phyloP scores from a whole-genome alignment of 2,113 vertebrate species.

The Meles meles region DNA sequence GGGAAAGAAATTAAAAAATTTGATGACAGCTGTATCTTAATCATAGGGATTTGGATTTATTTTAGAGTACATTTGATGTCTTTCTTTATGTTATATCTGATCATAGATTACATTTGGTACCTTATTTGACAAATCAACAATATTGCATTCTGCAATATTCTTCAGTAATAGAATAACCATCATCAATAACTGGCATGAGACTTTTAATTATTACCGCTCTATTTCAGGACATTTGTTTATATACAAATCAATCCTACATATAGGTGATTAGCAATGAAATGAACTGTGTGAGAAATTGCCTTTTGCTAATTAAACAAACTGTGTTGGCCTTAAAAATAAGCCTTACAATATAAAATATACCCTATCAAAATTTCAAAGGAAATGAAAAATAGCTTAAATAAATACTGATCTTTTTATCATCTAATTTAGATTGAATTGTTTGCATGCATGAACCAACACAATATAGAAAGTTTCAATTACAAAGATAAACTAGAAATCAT shows the following conservation, averaged over 20 bases:
- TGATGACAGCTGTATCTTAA: not conserved
- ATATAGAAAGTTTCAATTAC: not conserved
- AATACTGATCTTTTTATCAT: not conserved
- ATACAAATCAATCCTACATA: not conserved
- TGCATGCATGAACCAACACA: not conserved
- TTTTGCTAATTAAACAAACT: not conserved
- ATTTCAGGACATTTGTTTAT: constrained; percentile 2
- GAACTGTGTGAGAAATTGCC: not conserved
- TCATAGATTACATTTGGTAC: not conserved
- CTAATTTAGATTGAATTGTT: not conserved
- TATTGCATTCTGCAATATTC: not conserved
- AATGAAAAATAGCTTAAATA: constrained; percentile 3
- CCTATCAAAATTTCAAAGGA: not conserved
- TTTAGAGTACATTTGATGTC: not conserved
- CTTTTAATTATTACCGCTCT: not conserved
- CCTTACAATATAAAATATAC: not conserved
- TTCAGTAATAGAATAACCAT: not conserved
- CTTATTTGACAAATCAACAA: constrained; percentile 29
- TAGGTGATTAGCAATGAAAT: not conserved
- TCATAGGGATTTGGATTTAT: not conserved
- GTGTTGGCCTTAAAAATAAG: not conserved
- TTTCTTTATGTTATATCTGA: not conserved
- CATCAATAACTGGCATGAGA: not conserved
- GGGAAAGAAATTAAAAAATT: not conserved
- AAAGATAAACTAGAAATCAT: not conserved